phyloP scores from a whole-genome alignment of 2,113 vertebrate genomes.

The Hypanus sabinus region DNA sequence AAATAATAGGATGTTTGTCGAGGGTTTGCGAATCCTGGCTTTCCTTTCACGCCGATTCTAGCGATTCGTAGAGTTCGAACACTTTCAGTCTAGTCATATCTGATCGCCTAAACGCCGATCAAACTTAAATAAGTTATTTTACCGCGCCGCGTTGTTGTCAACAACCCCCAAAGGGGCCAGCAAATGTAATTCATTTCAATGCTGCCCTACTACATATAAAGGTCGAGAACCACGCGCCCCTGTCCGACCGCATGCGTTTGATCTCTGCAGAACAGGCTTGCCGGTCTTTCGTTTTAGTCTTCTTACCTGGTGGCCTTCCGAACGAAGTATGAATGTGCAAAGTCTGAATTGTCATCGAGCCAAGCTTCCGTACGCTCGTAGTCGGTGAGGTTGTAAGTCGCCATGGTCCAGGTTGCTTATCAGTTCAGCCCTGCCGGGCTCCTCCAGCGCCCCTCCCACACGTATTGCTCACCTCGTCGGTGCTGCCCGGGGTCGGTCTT shows the following conservation, averaged over 20 bases:
- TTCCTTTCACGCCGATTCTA: background rate
- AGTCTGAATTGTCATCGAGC: slow-evolving; percentile 87
- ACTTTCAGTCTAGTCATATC: background rate
- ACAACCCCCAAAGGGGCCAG: too few species aligned
- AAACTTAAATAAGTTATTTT: background rate
- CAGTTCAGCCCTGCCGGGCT: background rate
- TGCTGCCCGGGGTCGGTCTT: background rate
- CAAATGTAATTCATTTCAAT: background rate
- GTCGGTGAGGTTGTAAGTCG: slow-evolving; percentile 52
- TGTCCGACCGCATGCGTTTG: background rate
- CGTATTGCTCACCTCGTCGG: slow-evolving; percentile 27
- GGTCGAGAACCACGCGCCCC: background rate
- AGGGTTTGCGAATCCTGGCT: background rate
- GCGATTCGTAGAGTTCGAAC: background rate
- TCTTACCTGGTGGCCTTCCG: slow-evolving; percentile 83
- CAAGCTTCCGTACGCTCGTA: slow-evolving; percentile 79
- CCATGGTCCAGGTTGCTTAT: slow-evolving; percentile 54
- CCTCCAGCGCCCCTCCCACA: slow-evolving; percentile 38
- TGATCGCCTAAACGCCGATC: background rate
- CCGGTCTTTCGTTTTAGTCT: background rate
- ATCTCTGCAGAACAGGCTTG: background rate
- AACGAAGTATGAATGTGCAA: slow-evolving; percentile 81
- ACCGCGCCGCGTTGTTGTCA: background rate
- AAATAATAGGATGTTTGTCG: background rate
- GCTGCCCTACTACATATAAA: background rate